phyloP scores from a whole-genome alignment of 2,888 invertebrate genomes.

The Holacanthella duospinosa region DNA sequence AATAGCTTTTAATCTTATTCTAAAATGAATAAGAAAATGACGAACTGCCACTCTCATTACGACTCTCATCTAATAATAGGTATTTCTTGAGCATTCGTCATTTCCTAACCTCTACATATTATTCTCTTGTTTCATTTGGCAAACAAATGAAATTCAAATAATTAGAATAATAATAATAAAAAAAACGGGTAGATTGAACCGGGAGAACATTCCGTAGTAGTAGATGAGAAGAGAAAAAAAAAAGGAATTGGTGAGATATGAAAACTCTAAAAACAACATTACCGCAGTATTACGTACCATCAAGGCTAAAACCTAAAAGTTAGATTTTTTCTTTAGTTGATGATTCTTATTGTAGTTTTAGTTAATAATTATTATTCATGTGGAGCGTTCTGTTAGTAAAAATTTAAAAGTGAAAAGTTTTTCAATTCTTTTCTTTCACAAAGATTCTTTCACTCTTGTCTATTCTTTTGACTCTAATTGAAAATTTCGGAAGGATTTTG shows the following conservation, averaged over 20 bases:
- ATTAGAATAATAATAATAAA: no score
- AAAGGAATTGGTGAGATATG: no score
- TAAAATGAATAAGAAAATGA: background rate
- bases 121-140: constrained; percentile 27
- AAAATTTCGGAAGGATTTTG: constrained; percentile 33
- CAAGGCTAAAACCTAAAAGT: no score
- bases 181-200: no score
- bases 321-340: no score
- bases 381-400: background rate
- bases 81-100: constrained; percentile 9
- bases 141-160: constrained; percentile 21
- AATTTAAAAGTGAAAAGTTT: constrained; percentile 6
- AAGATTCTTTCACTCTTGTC: constrained; percentile 11
- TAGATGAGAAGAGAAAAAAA: no score
- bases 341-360: background rate
- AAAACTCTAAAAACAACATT: no score
- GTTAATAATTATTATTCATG: background rate
- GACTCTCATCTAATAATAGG: background rate
- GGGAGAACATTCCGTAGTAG: no score
- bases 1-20: no score
- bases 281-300: no score
- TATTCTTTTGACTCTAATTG: constrained; percentile 33
- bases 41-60: background rate
- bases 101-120: constrained; percentile 11
- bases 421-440: constrained; percentile 13